Percentiles rank a stretch among this genome's conserved stretches.
phyloP scores from a whole-genome alignment of 2,888 invertebrate species.

The Cecidostiba fungosa region DNA sequence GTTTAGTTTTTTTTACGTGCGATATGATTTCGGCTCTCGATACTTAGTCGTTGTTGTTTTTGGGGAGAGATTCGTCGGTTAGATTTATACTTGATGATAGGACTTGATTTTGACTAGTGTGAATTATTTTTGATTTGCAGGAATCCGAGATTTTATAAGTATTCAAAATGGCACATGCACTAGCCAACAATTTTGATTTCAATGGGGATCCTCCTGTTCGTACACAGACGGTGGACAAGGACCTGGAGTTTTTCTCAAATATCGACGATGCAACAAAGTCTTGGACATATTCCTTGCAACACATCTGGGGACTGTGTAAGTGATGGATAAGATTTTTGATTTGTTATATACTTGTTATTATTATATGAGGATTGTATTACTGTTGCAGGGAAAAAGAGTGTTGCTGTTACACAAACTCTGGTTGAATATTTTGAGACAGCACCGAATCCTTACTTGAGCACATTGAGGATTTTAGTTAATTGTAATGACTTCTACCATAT shows the following conservation, averaged over 20 bases:
- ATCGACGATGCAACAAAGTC: conserved; percentile 73
- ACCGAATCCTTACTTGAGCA: conserved; percentile 84
- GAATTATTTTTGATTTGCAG: conserved; percentile 9
- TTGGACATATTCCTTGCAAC: conserved; percentile 74
- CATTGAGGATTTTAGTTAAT: conserved; percentile 83
- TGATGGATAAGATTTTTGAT: conserved; percentile 26
- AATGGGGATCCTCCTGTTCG: conserved; percentile 40
- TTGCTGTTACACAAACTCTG: conserved; percentile 81
- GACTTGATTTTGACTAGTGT: background rate
- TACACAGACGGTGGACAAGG: conserved; percentile 58
- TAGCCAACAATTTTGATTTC: conserved; percentile 5
- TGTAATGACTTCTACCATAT: conserved; percentile 84
- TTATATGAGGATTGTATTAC: background rate
- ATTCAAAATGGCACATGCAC: conserved; percentile 44
- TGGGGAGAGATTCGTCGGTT: background rate
- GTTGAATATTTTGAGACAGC: conserved; percentile 81
- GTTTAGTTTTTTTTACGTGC: background rate
- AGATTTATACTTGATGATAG: background rate
- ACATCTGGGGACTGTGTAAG: conserved; percentile 75
- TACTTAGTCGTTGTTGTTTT: background rate
- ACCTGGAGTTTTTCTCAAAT: conserved; percentile 67
- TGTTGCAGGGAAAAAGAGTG: conserved; percentile 82
- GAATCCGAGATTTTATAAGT: background rate
- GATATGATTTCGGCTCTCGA: background rate
- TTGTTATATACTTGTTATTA: background rate